Conservation (phyloP, 2,113 vertebrate species). For the Ciconia stormi region DNA sequence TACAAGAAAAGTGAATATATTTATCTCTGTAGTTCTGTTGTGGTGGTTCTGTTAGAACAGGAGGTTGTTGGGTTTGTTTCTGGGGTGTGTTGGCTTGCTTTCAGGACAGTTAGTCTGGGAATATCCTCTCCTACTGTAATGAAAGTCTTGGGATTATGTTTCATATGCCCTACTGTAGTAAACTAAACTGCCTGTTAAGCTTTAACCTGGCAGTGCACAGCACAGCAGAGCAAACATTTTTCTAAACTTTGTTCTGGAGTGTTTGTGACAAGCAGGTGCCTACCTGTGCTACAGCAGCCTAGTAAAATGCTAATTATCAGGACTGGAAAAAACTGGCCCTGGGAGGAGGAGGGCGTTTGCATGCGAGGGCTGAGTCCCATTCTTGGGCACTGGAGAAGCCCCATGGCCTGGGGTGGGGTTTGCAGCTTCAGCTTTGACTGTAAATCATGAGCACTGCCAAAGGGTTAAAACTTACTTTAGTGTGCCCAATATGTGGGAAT, state of each 20-base stretch:
- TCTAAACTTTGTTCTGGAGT: background rate
- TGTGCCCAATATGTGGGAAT: background rate
- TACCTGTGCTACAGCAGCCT: background rate
- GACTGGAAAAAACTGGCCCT: background rate
- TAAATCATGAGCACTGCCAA: background rate
- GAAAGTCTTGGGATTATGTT: background rate
- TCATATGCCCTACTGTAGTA: accelerated
- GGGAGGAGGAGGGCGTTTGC: background rate
- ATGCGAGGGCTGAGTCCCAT: accelerated
- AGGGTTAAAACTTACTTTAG: background rate
- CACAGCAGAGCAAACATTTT: background rate
- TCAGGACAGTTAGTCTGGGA: background rate
- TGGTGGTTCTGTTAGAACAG: background rate
- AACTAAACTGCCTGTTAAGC: background rate
- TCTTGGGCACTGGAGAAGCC: background rate
- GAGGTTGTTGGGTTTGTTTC: background rate
- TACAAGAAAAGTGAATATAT: background rate
- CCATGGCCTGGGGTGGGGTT: accelerated
- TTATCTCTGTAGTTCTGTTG: background rate
- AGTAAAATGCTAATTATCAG: background rate
- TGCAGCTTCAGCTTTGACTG: background rate
- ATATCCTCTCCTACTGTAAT: background rate
- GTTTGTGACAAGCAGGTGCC: background rate
- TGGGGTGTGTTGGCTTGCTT: background rate
- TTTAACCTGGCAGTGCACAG: background rate